These are phyloP conservation scores for Schizaphis graminum DNA, from an alignment of 2,888 invertebrate genomes.

Conservation along the genomic window DNA sequence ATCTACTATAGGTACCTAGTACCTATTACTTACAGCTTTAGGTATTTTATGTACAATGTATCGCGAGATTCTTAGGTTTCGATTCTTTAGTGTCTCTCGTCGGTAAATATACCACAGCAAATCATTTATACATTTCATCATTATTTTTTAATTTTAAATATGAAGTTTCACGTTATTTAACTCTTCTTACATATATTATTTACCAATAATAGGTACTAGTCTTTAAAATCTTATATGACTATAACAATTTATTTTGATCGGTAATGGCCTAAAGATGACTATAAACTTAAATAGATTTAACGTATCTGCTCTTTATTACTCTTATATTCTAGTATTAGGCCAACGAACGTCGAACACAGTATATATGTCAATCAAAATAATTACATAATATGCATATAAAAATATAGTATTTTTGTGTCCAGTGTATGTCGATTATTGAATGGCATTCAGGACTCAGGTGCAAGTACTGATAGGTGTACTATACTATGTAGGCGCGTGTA, in stretches of 20 bases:
- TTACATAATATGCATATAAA: not conserved
- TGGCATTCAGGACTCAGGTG: not conserved
- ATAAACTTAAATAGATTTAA: too few relatives aligned
- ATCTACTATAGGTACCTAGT: not conserved
- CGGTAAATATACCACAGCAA: not conserved
- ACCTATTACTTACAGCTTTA: not conserved
- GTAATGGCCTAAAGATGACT: too few relatives aligned
- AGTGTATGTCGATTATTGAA: not conserved
- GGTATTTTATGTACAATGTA: not conserved
- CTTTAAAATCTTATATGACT: not conserved
- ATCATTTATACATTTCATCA: not conserved
- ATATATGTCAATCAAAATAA: not conserved
- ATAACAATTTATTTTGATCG: too few relatives aligned
- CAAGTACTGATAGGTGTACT: not conserved
- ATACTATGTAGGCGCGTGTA: not conserved
- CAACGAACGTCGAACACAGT: not conserved
- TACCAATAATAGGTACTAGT: not conserved
- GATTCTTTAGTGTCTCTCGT: not conserved
- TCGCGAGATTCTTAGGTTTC: not conserved
- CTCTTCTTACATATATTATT: not conserved
- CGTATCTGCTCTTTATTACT: not conserved
- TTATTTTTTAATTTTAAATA: not conserved
- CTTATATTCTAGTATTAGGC: not conserved
- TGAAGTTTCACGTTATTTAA: not conserved
- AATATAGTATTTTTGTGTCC: not conserved